phyloP scores from a whole-genome alignment of 2,888 invertebrate species.

The Drosophila paucipuncta region DNA sequence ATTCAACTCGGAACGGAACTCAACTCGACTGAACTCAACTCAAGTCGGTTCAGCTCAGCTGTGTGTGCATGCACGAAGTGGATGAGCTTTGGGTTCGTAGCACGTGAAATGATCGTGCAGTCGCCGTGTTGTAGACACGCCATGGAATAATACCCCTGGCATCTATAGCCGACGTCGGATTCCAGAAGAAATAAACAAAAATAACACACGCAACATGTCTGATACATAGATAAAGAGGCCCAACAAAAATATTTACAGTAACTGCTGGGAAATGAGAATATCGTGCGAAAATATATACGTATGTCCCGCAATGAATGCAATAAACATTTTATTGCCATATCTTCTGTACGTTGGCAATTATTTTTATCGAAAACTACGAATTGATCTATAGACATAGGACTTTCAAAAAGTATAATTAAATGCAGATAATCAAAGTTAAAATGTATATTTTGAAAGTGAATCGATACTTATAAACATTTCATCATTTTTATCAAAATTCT shows the following conservation, averaged over 20 bases:
- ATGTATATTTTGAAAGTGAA: not conserved
- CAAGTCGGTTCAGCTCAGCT: slow-evolving; percentile 29
- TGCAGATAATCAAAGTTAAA: not conserved
- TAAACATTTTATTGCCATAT: not conserved
- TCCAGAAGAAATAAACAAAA: slow-evolving; percentile 40
- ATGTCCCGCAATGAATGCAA: not conserved
- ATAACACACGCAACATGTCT: not conserved
- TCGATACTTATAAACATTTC: not conserved
- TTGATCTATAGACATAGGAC: not conserved
- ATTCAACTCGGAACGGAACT: slow-evolving; percentile 5
- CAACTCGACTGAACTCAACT: slow-evolving; percentile 9
- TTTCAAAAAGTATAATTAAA: not conserved
- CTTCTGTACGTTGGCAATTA: not conserved
- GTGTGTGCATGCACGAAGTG: slow-evolving; percentile 58
- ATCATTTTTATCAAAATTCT: not conserved
- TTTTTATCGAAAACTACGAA: not conserved
- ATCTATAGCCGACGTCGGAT: slow-evolving; percentile 19
- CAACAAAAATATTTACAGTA: not conserved
- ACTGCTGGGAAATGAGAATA: not conserved
- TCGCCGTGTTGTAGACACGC: slow-evolving; percentile 36
- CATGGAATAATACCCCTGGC: slow-evolving; percentile 39
- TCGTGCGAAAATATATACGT: not conserved
- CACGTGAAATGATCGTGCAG: slow-evolving; percentile 72
- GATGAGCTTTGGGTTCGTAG: slow-evolving; percentile 44
- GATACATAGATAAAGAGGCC: not conserved